Evolutionary conservation across 2,888 invertebrate species (phyloP), one percentile per base, ranked within the genome.

Genomic region (Fragum fragum): DNA sequence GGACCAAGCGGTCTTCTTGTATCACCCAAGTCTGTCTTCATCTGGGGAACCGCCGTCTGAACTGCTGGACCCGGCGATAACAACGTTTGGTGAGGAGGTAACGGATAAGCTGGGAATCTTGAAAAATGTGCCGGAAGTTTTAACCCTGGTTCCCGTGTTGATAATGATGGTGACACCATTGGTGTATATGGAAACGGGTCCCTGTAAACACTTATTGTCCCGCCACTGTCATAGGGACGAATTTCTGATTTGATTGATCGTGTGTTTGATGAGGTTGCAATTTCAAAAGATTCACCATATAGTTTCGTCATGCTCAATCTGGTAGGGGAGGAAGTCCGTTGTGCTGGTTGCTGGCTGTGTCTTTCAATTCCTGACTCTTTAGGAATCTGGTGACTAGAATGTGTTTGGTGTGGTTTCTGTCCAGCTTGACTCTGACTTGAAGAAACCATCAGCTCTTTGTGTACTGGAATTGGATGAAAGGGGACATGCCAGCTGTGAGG

Each of bases 1-100:
- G 78, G 76, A n/a, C 83, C 76, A 18, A 86, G 68, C 6, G 83
- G 86, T 26, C 83, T 78, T 26, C 86, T 59, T 7, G 42, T 32
- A 29, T 83, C 81, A 0, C 23, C 23, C 14, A 69, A 7, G 9
- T 39, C 66, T 11, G 73, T 26, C 57, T 28, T 59, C 9, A 78
- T 14, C 61, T 63, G 71, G n/a, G 21, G 42, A 23, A 42, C 26
- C 23, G 28, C 26, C 11, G 5, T 42, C 21, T 21, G 39, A 66
- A 42, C 14, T 36, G 32, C 66, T 47, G 47, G 47, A 18, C 47
- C n/a, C 23, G 42, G 66, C 5, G 66, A 66, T 9, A 66, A 21
- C 11, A 66, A 5, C n/a, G 66, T 36, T 5, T n/a, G 39, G 29
- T 66, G 66, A 7, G 39, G 66, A 11, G 42, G 42, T 29, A 53